These are phyloP conservation scores for Sternotherus odoratus DNA, from an alignment of 2,797 vertebrate species.

Conservation along the genomic window DNA sequence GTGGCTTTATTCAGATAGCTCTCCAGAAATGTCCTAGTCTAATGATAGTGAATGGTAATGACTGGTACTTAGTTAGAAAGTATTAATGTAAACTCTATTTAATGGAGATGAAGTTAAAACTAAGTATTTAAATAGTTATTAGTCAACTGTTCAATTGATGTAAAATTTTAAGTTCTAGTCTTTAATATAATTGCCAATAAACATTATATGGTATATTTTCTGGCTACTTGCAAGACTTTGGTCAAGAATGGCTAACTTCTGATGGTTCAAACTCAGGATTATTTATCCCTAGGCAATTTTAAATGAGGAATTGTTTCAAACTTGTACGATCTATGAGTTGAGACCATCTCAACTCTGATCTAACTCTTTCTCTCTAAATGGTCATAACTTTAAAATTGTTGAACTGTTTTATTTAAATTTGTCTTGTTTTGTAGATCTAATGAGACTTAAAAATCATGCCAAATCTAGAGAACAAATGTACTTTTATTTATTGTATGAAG, in stretches of 20 bases:
- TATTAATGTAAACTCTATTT: background rate
- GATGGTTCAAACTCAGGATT: background rate
- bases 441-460: background rate
- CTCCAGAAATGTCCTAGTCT: background rate
- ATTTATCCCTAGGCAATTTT: background rate
- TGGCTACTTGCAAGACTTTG: background rate
- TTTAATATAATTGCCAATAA: background rate
- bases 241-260: background rate
- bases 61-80: background rate
- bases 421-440: background rate
- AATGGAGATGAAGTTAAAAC: background rate
- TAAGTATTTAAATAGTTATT: background rate
- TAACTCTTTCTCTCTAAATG: background rate
- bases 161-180: background rate
- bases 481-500: background rate
- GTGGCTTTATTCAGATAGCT: background rate
- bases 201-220: background rate
- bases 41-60: background rate
- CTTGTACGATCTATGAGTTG: rapidly evolving
- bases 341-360: background rate
- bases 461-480: background rate
- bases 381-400: background rate
- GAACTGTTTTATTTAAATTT: background rate
- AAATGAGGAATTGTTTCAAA: background rate
- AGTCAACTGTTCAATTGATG: background rate